Evolutionary conservation across 2,888 invertebrate species (phyloP), one percentile per base, ranked within the genome.

Genomic region (Timema cristinae): DNA sequence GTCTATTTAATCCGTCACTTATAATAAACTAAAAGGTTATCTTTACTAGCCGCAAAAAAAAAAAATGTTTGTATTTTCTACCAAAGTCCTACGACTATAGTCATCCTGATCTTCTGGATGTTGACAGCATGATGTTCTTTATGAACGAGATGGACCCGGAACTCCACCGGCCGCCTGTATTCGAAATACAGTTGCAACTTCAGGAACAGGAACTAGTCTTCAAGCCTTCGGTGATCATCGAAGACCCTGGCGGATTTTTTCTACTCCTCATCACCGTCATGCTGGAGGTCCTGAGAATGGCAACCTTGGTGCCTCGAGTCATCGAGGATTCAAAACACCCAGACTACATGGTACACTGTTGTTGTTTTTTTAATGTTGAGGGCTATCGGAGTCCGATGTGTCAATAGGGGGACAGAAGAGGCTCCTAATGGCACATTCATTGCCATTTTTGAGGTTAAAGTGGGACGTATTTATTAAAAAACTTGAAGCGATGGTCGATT

Each of bases 91-190:
- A 32, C 32, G 2, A 32, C 32, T 32, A 32, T 32, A 32, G 32
- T 32, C 32, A 4, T 32, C 4, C 32, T 32, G 32, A 1, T 32
- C 32, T 4, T 32, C 32, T 32, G 32, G 32, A 32, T 32, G 32
- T 16, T 63, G 15, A 6, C 63, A 63, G 71, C 15, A 32, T 71
- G 7, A 56, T 59, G 50, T 50, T 71, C 16, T 68, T 71, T 51
- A 68, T 71, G 71, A 67, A 71, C 48, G 71, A 71, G 32, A 71
- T 71, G 71, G 67, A 71, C 7, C 13, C 68, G 6, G 50, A 50
- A 7, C 48, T 13, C 10, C 16, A 48, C 47, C 9, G 50, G 4
- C 16, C 15, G 8, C 61, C 71, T 10, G 47, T 71, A 10, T 71
- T 68, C 48, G 50, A 66, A 50, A 67, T 71, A n/a, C 47, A 11